Base-by-base conservation (phyloP, 2,888 invertebrate genomes). In the Halictus ligatus region DNA sequence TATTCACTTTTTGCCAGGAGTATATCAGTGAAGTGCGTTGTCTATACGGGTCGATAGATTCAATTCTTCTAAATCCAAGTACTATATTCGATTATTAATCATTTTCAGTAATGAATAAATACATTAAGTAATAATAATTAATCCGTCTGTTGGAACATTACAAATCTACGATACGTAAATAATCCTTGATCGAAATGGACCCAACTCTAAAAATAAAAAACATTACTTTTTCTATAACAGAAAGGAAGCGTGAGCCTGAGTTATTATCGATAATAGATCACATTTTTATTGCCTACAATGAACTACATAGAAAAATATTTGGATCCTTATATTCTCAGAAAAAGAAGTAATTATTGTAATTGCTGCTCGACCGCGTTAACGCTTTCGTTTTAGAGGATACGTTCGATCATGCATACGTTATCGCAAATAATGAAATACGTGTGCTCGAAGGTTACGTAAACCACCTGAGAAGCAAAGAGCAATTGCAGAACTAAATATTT, bases 381-480 rank as follows among this genome's bases (percentile, higher is more conserved):
- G 25, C 25, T 64, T 35, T 29, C 10, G 15, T 67, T 67, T 21
- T 35, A 18, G 18, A 29, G 67, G 10, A 67, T 35, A 29, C 2
- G 64, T 7, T 15, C 64, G 64, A 67, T 67, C 67, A 29, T 18
- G 67, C 29, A 29, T 29, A 29, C 29, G 18, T 67, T 67, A 35
- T 35, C 29, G 67, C 35, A 35, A 7, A 35, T 67, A 67, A 67
- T 67, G 35, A 67, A 67, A 35, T 21, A 67, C 35, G 67, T 35
- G 18, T 18, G 67, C 15, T 18, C 18, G 67, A 67, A 67, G 35
- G 67, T 67, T 67, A 35, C 35, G 67, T 35, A 67, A 67, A 67
- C 35, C 18, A 67, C 67, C 67, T 86, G 86, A 83, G 89, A 79
- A 71, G 21, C 25, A 64, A 18, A 64, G 15, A 67, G 35, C 67